Base-by-base conservation (phyloP, 1,140 invertebrate genomes). In the Drosophila leontia region DNA sequence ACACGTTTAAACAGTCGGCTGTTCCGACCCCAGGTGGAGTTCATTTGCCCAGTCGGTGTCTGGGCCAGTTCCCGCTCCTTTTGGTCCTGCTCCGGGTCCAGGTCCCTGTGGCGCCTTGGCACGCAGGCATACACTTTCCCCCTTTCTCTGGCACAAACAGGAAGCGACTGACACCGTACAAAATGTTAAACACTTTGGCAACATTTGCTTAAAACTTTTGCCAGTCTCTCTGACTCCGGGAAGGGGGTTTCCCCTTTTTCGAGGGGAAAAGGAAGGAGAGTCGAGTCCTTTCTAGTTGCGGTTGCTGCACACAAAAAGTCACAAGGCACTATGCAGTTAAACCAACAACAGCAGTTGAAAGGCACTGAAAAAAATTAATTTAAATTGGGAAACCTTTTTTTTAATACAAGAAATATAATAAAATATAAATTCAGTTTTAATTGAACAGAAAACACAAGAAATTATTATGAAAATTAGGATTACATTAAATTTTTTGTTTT, bases 151-250 rank as follows among this genome's bases (percentile, higher is more conserved):
- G 80, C 67, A 71, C 44, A 53, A 75, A 81, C 70, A 87, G 85
- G 86, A 91, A 91, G 86, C 91, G 69, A 82, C 90, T 91, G 88
- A 91, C 88, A 91, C 88, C 75, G 82, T 88, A 91, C 87, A 91
- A 91, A 92, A 91, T 92, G 91, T 91, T 92, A 91, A 92, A 92
- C 91, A 92, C 91, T 92, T 72, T 87, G 84, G 84, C 84, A 87
- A 87, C 84, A 88, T 87, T 87, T 87, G 84, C 84, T 87, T 84
- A 87, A 87, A 87, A 87, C 84, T 87, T 87, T 83, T 82, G 41
- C 57, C 57, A 55, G 44, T 42, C 55, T 39, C 48, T 47, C 44
- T 57, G 35, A 23, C 53, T 60, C 23, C 34, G 34, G 67, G 29
- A 13, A 13, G 37, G 19, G 19, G 29, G 37, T 29, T 42, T 56